A percentile compares a stretch with the other conserved stretches of the same genome.
Evolutionary conservation across 2,797 vertebrate genomes (phyloP).

Genomic region (Sphaeramia orbicularis): DNA sequence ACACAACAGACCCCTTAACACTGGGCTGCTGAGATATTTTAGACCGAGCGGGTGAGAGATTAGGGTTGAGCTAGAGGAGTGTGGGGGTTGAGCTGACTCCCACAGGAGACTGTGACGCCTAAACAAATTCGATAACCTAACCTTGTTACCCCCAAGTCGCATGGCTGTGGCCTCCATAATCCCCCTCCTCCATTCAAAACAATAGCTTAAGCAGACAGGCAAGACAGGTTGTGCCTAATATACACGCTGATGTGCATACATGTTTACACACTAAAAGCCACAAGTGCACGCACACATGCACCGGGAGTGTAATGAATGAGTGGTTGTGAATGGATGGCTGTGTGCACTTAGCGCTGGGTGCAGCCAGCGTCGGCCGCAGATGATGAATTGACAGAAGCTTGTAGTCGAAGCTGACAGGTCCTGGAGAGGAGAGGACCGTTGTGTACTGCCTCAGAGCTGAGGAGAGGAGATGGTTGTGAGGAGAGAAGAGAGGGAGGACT

Average conservation of each 20-base stretch:
- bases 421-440: conserved; percentile 19
- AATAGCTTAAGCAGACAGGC: conserved; percentile 73
- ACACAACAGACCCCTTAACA: conserved; percentile 46
- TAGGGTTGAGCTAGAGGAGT: conserved; percentile 46
- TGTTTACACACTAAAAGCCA: conserved; percentile 62
- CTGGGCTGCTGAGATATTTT: conserved; percentile 62
- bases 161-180: conserved; percentile 69
- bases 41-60: conserved; percentile 49
- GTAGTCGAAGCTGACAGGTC: conserved; percentile 55
- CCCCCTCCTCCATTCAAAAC: conserved; percentile 68
- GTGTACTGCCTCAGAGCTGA: conserved; percentile 22
- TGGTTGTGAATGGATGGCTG: conserved; percentile 80
- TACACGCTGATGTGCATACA: conserved; percentile 60
- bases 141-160: conserved; percentile 80
- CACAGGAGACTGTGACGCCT: conserved; percentile 79
- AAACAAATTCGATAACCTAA: conserved; percentile 84
- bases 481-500: conserved; percentile 70
- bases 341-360: conserved; percentile 77
- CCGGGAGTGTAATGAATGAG: conserved; percentile 73
- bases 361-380: conserved; percentile 50
- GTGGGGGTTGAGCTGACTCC: conserved; percentile 67
- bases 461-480: conserved; percentile 51
- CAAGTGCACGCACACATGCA: conserved; percentile 47
- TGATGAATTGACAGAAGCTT: conserved; percentile 79
- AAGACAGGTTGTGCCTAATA: conserved; percentile 69